These are phyloP conservation scores for Biston betularia DNA, from an alignment of 2,888 invertebrate genomes.

Conservation along the genomic window DNA sequence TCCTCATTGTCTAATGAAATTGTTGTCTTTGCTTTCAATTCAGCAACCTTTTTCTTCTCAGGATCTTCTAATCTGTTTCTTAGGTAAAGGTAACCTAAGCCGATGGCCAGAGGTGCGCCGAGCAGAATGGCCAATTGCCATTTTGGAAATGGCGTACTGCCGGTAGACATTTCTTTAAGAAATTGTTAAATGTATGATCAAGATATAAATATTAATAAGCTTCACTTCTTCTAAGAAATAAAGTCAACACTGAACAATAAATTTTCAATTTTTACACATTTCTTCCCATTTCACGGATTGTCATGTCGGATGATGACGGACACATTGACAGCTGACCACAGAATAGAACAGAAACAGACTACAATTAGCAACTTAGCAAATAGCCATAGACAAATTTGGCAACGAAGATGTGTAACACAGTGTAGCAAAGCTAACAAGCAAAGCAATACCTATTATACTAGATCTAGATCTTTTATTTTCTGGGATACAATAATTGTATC, in stretches of 20 bases:
- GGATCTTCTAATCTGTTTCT: constrained; percentile 85
- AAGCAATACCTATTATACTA: too few relatives aligned
- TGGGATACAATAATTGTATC: too few relatives aligned
- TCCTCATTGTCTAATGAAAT: constrained; percentile 88
- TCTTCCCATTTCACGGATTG: constrained; percentile 66
- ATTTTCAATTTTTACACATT: constrained; percentile 63
- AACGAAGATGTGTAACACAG: too few relatives aligned
- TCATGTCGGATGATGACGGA: constrained; percentile 40
- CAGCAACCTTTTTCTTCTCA: constrained; percentile 83
- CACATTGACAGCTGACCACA: constrained; percentile 10
- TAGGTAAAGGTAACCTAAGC: constrained; percentile 92
- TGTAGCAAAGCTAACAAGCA: too few relatives aligned
- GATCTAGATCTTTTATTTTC: too few relatives aligned
- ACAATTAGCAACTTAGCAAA: background rate
- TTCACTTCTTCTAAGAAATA: constrained; percentile 57
- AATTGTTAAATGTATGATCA: constrained; percentile 54
- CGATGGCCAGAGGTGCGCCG: constrained; percentile 93
- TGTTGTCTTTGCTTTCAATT: constrained; percentile 83
- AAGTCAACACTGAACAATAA: constrained; percentile 63
- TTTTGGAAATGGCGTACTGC: constrained; percentile 89
- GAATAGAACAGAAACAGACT: background rate
- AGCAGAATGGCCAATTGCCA: constrained; percentile 95
- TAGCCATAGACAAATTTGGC: background rate
- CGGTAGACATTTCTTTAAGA: constrained; percentile 75
- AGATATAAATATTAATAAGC: constrained; percentile 74